Conservation (phyloP, 2,113 vertebrate species). For the Mustela nigripes region DNA sequence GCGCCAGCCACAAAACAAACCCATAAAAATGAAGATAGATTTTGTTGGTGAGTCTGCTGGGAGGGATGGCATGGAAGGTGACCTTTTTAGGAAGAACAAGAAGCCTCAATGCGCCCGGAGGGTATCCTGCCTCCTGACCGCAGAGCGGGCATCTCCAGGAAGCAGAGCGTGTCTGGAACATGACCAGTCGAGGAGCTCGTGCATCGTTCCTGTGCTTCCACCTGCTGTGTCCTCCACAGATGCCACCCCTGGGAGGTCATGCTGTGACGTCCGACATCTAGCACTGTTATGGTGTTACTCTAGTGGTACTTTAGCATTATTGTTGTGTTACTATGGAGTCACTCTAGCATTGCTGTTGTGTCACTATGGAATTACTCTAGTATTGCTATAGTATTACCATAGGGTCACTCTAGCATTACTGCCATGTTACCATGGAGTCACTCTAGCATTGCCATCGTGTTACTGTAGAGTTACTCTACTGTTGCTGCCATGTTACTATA, state of each 20-base stretch:
- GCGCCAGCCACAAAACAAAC: neutral
- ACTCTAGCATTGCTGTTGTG: no score
- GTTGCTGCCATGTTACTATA: no score
- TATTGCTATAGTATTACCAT: no score
- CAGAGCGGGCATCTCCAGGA: neutral
- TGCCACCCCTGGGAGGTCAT: accelerated
- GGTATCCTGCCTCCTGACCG: neutral
- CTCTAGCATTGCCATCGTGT: no score
- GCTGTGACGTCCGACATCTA: no score
- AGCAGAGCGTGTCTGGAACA: neutral
- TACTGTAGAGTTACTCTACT: no score
- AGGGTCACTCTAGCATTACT: no score
- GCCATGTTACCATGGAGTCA: no score
- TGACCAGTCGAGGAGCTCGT: neutral
- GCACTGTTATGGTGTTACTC: neutral
- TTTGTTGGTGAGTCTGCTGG: neutral
- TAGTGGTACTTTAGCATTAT: no score
- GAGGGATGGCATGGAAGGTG: neutral
- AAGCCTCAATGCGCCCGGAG: neutral
- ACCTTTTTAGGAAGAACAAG: neutral
- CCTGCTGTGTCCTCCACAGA: neutral
- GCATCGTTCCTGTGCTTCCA: neutral
- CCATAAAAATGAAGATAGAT: neutral
- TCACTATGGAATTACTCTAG: no score
- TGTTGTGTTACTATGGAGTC: no score